Conservation (phyloP, 2,113 vertebrate species). For the Himantopus leucocephalus region DNA sequence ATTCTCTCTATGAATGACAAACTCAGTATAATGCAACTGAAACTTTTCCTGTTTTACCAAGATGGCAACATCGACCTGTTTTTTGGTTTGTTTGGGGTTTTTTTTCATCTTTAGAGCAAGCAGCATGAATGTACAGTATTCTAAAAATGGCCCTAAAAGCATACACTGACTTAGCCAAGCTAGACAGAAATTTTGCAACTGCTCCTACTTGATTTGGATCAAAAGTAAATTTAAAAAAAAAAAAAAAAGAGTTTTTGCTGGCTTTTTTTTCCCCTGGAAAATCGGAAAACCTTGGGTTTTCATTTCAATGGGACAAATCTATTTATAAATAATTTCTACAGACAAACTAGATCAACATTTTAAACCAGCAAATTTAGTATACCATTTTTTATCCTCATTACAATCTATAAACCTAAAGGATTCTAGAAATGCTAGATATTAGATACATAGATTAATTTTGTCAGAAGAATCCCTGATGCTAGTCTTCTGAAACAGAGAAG, state of each 20-base stretch:
- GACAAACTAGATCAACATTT: not conserved
- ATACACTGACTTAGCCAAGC: not conserved
- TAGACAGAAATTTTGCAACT: not conserved
- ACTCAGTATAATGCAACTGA: not conserved
- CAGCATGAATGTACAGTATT: not conserved
- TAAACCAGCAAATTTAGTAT: not conserved
- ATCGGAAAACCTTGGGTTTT: not conserved
- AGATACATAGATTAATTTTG: not conserved
- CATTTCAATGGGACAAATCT: not conserved
- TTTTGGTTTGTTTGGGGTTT: not conserved
- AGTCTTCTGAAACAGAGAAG: not conserved
- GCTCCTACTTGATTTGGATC: not conserved
- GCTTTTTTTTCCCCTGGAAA: not conserved
- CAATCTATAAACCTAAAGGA: not conserved
- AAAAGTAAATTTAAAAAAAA: not conserved
- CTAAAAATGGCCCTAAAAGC: not conserved
- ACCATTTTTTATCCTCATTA: not conserved
- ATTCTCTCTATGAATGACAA: not conserved
- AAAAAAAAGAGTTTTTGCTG: not conserved
- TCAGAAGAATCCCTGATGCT: not conserved
- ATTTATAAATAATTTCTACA: not conserved
- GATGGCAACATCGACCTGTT: not conserved
- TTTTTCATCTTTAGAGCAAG: not conserved
- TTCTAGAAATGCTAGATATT: not conserved
- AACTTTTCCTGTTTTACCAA: not conserved